A percentile compares a stretch with the other conserved stretches of the same genome.
Conservation (phyloP, 2,888 invertebrate genomes). For the Aspidiotus destructor region DNA sequence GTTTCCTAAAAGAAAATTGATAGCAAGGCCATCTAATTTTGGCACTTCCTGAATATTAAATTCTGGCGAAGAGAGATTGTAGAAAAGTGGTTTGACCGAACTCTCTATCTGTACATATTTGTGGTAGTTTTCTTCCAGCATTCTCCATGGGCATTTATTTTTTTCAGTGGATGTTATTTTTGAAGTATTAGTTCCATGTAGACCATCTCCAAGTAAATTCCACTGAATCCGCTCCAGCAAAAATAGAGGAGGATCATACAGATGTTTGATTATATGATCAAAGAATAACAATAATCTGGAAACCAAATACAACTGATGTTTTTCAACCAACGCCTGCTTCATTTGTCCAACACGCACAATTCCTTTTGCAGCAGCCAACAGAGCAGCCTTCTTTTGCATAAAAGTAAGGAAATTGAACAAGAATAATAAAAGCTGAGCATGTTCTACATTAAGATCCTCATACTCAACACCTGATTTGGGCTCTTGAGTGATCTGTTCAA, state of each 20-base stretch:
- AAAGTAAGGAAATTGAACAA: conserved; percentile 88
- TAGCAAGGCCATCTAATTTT: conserved; percentile 72
- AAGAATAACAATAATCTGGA: conserved; percentile 75
- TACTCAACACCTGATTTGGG: conserved; percentile 56
- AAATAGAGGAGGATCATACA: conserved; percentile 83
- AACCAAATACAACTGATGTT: conserved; percentile 64
- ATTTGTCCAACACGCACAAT: conserved; percentile 44
- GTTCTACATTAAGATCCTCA: conserved; percentile 87
- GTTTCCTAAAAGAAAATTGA: conserved; percentile 82
- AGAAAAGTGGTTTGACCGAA: conserved; percentile 81
- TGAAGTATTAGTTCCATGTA: conserved; percentile 56
- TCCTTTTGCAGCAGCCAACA: conserved; percentile 70
- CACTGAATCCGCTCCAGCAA: conserved; percentile 77
- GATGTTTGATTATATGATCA: conserved; percentile 89
- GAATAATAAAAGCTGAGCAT: conserved; percentile 84
- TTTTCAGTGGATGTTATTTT: conserved; percentile 20
- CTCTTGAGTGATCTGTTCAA: conserved; percentile 65
- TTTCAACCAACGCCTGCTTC: conserved; percentile 47
- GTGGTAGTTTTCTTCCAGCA: conserved; percentile 65
- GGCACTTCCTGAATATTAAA: conserved; percentile 59
- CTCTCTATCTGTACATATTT: conserved; percentile 45
- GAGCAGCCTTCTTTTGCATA: conserved; percentile 92
- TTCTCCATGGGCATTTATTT: conserved; percentile 47
- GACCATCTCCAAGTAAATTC: conserved; percentile 47
- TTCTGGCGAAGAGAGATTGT: conserved; percentile 73